Conservation (phyloP, 2,113 vertebrate species). For the Mormyrus iriodes region DNA sequence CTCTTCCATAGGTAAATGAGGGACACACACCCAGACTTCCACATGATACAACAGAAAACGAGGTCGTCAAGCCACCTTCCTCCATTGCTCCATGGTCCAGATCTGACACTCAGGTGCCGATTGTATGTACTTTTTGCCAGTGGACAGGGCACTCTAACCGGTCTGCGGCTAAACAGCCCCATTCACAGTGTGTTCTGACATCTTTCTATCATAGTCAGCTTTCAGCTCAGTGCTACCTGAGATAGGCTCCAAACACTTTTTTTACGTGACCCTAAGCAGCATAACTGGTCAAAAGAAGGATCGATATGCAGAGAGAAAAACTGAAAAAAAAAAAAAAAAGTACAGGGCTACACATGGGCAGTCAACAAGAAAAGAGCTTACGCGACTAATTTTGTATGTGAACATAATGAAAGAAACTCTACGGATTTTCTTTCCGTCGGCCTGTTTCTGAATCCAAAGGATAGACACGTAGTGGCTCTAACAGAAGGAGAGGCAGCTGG, state of each 20-base stretch:
- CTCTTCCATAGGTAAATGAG: not conserved
- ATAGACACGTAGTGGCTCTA: not conserved
- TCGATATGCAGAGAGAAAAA: not conserved
- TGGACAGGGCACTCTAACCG: not conserved
- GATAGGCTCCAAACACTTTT: not conserved
- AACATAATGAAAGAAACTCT: not conserved
- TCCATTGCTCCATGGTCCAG: not conserved
- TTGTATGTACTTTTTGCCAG: not conserved
- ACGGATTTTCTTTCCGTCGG: not conserved
- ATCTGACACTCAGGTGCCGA: not conserved
- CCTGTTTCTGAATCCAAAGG: not conserved
- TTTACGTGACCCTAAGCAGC: not conserved
- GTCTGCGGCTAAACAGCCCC: not conserved
- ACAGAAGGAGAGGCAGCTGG: constrained; percentile 1
- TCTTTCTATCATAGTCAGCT: not conserved
- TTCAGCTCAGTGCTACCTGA: not conserved
- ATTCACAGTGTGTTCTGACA: not conserved
- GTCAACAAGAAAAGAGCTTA: not conserved
- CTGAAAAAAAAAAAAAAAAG: not conserved
- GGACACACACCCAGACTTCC: not conserved
- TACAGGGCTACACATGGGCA: not conserved
- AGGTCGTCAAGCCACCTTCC: not conserved
- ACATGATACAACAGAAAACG: not conserved
- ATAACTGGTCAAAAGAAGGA: not conserved
- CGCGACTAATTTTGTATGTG: not conserved